A percentile compares a stretch with the other conserved stretches of the same genome.
Evolutionary conservation across 2,113 vertebrate species (phyloP).

Genomic region (Pygoscelis adeliae): DNA sequence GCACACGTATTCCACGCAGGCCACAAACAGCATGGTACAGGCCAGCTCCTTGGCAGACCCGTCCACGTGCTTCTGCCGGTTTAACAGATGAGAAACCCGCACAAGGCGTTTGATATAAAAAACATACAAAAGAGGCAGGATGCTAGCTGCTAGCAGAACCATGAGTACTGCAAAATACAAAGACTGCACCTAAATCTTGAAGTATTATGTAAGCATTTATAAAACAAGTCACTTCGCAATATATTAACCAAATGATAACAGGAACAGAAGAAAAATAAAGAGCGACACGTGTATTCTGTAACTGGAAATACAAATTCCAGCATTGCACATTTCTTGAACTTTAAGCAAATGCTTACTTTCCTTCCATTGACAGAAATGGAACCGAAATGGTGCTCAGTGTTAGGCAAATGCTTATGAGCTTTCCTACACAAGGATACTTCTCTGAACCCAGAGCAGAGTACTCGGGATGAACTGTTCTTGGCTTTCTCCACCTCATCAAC

Average conservation of each 20-base stretch:
- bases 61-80: rapidly evolving
- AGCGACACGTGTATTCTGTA: rapidly evolving
- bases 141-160: background rate
- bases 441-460: background rate
- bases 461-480: background rate
- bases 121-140: background rate
- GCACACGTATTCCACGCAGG: rapidly evolving
- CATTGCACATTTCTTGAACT: background rate
- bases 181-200: background rate
- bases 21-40: rapidly evolving
- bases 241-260: background rate
- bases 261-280: background rate
- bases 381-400: background rate
- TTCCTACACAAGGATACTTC: background rate
- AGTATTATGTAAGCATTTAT: background rate
- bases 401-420: background rate
- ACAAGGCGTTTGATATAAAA: background rate
- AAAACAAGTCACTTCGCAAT: background rate
- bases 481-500: background rate
- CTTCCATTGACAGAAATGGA: background rate
- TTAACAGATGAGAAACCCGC: background rate
- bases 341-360: background rate
- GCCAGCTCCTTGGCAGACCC: background rate
- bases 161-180: background rate
- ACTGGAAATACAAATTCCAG: background rate